These are phyloP conservation scores for Myathropa florea DNA, from an alignment of 2,888 invertebrate species.

Conservation along the genomic window DNA sequence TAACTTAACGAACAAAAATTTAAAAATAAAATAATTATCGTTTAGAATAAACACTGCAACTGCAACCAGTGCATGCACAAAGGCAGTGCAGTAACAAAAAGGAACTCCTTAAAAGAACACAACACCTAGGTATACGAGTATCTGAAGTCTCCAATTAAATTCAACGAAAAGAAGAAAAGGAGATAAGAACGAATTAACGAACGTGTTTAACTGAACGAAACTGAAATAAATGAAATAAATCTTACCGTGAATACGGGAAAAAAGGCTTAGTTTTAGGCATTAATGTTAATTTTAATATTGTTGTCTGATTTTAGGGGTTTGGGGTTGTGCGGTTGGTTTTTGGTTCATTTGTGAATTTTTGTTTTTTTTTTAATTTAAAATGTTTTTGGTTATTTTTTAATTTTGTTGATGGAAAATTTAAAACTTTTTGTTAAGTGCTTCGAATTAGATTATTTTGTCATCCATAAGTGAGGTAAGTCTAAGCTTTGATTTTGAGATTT, in stretches of 20 bases:
- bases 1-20: background rate
- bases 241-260: slow-evolving; percentile 64
- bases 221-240: slow-evolving; percentile 37
- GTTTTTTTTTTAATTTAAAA: slow-evolving; percentile 29
- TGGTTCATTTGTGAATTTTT: slow-evolving; percentile 31
- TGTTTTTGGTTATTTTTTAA: slow-evolving; percentile 24
- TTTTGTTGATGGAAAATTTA: slow-evolving; percentile 41
- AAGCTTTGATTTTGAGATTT: slow-evolving; percentile 81
- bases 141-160: background rate
- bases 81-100: slow-evolving; percentile 62
- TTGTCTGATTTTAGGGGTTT: slow-evolving; percentile 49
- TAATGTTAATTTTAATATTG: slow-evolving; percentile 27
- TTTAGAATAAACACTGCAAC: slow-evolving; percentile 29
- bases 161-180: background rate
- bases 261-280: slow-evolving; percentile 18
- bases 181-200: slow-evolving; percentile 12
- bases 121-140: too few species aligned
- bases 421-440: slow-evolving; percentile 69
- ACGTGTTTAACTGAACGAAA: slow-evolving; percentile 51
- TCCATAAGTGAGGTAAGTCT: slow-evolving; percentile 80
- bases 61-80: slow-evolving; percentile 62
- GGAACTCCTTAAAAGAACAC: background rate
- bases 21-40: background rate
- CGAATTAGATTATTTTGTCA: slow-evolving; percentile 74
- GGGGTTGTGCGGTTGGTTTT: slow-evolving; percentile 49